Evolutionary conservation across 2,113 vertebrate species (phyloP), one percentile per base, ranked within the genome.

Genomic region (Mugil cephalus): DNA sequence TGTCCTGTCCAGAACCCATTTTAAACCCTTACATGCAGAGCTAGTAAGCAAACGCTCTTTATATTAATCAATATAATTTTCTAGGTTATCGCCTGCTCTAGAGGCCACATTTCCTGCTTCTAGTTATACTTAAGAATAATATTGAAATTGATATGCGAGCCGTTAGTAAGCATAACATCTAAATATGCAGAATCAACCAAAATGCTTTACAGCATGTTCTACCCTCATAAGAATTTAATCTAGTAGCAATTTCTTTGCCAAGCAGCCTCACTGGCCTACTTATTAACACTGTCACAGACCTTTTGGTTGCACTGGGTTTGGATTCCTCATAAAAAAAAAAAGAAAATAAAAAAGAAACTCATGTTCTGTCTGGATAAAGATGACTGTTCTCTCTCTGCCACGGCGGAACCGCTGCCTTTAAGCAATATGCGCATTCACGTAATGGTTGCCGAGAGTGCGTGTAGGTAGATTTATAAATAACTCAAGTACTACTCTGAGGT

Each of bases 391-490:
- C 72, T 51, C 35, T 58, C 60, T 43, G 21, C 35, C 36, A 66
- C 63, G 65, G 50, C 63, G 46, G 64, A 47, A 59, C 53, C 50
- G 47, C 39, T 55, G 18, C 72, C 65, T 83, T 71, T 61, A 77
- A 82, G 61, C 11, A 11, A 69, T 39, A 61, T 75, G 65, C 74
- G 78, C 40, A 38, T 70, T 75, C 65, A 77, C 58, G 36, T 67
- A 46, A 60, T 70, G 85, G 79, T 45, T 47, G 73, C 65, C 18
- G 17, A 66, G 34, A 63, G 52, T 59, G 74, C 9, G 30, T 83
- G 78, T 86, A 78, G 72, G 71, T 78, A 63, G 67, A 77, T 82
- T 85, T 82, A 89, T 77, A 89, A 87, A 87, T 91, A 89, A 88
- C 86, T 85, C 58, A 59, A 82, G 82, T 77, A 80, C 69, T 77